Conservation (phyloP, 1,140 invertebrate species). For the Euglossa dilemma region DNA sequence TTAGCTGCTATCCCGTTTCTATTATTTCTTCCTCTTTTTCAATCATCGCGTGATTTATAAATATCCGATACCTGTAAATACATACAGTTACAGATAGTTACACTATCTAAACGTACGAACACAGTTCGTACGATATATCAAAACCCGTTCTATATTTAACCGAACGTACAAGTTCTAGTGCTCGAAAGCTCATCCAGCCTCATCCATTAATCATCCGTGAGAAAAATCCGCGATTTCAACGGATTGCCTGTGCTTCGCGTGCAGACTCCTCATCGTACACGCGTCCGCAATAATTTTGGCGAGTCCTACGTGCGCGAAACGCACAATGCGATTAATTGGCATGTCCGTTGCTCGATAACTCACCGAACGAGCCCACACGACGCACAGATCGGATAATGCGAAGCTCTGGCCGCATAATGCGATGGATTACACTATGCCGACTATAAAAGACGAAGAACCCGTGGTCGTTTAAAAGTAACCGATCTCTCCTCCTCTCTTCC, state of each 20-base stretch:
- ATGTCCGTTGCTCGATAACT: conserved; percentile 19
- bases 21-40: not conserved
- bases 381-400: conserved; percentile 28
- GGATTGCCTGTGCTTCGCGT: not conserved
- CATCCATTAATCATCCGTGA: not conserved
- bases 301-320: conserved; percentile 12
- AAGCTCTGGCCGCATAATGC: conserved; percentile 11
- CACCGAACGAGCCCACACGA: conserved; percentile 20
- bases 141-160: conserved; percentile 18
- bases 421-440: conserved; percentile 7
- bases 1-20: not conserved
- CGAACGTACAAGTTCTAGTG: not conserved
- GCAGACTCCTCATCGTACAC: not conserved
- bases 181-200: conserved; percentile 7
- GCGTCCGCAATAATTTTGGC: conserved; percentile 24
- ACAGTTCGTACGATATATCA: conserved; percentile 22
- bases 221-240: conserved; percentile 17
- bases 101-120: not conserved
- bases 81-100: not conserved
- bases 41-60: not conserved
- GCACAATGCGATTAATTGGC: conserved; percentile 47
- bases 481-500: too few species aligned
- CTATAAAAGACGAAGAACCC: not conserved
- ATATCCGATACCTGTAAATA: not conserved
- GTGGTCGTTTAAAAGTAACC: conserved; percentile 12